Percentiles rank a stretch among this genome's conserved stretches.
Evolutionary conservation across 1,140 invertebrate genomes (phyloP).

Genomic region (Bombus confusus): DNA sequence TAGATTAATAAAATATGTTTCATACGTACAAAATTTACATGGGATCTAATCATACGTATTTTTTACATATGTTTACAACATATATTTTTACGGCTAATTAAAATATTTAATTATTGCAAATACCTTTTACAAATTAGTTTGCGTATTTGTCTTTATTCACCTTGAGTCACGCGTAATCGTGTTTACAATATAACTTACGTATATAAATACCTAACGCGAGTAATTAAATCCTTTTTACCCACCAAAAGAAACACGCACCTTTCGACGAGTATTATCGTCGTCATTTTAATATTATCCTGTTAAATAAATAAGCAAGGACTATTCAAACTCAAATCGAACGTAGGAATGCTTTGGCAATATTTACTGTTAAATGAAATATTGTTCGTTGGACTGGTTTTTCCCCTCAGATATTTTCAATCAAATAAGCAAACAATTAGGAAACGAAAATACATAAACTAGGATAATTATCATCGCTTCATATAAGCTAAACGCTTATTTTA

Average conservation of each 20-base stretch:
- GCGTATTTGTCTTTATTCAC: not conserved
- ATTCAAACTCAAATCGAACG: not conserved
- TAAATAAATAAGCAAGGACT: conserved; percentile 28
- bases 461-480: not conserved
- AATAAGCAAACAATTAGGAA: not conserved
- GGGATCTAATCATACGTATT: not conserved
- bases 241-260: conserved; percentile 13
- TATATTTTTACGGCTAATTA: not conserved
- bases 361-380: not conserved
- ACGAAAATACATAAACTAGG: not conserved
- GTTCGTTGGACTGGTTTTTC: not conserved
- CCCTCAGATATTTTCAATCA: not conserved
- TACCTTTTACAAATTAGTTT: conserved; percentile 27
- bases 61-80: not conserved
- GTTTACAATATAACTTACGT: conserved; percentile 5
- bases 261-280: not conserved
- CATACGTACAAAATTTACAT: not conserved
- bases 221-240: not conserved
- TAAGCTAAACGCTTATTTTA: not conserved
- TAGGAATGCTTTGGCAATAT: not conserved
- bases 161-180: not conserved
- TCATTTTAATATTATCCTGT: not conserved
- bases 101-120: conserved; percentile 23
- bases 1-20: not conserved
- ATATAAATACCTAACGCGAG: not conserved